Percentiles rank a stretch among this genome's conserved stretches.
phyloP scores from a whole-genome alignment of 2,113 vertebrate genomes.

The Chloropsis hardwickii region DNA sequence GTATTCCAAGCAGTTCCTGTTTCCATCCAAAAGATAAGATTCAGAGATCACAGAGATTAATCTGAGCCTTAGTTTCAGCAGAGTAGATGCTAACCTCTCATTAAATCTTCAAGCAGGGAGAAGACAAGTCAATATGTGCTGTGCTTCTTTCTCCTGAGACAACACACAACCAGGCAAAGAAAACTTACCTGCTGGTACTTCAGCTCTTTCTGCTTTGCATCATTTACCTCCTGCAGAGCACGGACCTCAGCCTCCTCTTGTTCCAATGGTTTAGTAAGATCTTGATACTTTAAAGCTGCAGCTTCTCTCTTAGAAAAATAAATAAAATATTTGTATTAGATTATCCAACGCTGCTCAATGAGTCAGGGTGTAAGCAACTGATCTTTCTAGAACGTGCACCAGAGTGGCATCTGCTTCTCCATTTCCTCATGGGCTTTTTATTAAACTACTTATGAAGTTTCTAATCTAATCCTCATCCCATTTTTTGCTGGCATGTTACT shows the following conservation, averaged over 20 bases:
- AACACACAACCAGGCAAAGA: background rate
- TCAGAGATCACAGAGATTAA: background rate
- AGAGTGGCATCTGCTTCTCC: background rate
- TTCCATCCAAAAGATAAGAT: background rate
- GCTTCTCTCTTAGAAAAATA: constrained; percentile 69
- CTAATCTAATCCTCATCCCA: background rate
- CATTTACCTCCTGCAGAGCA: constrained; percentile 40
- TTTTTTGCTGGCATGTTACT: background rate
- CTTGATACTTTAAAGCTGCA: constrained; percentile 70
- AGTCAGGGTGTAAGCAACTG: background rate
- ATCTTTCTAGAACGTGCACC: background rate
- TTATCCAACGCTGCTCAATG: background rate
- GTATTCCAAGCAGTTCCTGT: background rate
- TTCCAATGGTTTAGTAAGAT: constrained; percentile 66
- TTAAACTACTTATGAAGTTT: background rate
- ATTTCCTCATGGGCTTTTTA: background rate
- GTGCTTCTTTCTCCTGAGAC: background rate
- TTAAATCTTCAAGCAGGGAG: constrained; percentile 6
- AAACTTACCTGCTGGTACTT: constrained; percentile 76
- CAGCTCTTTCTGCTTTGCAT: constrained; percentile 61
- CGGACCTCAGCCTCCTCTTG: constrained; percentile 59
- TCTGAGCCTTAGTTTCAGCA: background rate
- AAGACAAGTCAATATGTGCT: background rate
- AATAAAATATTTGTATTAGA: background rate
- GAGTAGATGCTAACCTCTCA: background rate